Evolutionary conservation across 2,888 invertebrate genomes (phyloP), one percentile per base, ranked within the genome.

Genomic region (Xylocampa areola): DNA sequence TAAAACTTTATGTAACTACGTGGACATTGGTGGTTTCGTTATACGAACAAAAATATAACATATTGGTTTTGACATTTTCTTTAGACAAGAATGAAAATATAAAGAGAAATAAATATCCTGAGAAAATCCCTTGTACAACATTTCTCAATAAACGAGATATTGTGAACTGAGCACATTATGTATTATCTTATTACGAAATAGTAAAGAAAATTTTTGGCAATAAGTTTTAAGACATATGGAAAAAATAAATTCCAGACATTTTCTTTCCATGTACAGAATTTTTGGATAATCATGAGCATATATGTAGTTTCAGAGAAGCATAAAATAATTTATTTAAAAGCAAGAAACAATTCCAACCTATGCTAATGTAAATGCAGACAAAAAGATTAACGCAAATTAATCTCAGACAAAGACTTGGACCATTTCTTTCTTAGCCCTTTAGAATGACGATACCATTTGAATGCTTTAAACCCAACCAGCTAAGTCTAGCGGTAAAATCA

Each of bases 391-490:
- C 13, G 37, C 35, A 19, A 30, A 63, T 66, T 49, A 58, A 66
- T 41, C 35, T 50, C 50, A 66, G 13, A 64, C 45, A 59, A 65
- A 58, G 50, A 21, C 41, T 29, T 32, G 35, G 21, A 25, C 40
- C 32, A 50, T 66, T 59, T 47, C 41, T 45, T 59, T 47, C 33
- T 23, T 19, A 66, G 37, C 45, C 41, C 50, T 63, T 63, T 43
- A 23, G 44, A 16, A 17, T 50, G 32, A 29, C 29, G 39, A 50
- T 71, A 58, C 52, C 39, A 40, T 58, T 58, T 60, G 30, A 62
- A 64, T 43, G 41, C 44, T 52, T 58, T 27, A 36, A 58, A 41
- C 44, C 33, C 32, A 57, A 10, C 35, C 33, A 36, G 14, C 30
- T 53, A 48, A 63, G 51, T 43, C 41, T 48, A 29, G 21, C 19